These are phyloP conservation scores for Lepilemur ruficaudatus DNA, from an alignment of 2,797 vertebrate species.

Conservation along the genomic window DNA sequence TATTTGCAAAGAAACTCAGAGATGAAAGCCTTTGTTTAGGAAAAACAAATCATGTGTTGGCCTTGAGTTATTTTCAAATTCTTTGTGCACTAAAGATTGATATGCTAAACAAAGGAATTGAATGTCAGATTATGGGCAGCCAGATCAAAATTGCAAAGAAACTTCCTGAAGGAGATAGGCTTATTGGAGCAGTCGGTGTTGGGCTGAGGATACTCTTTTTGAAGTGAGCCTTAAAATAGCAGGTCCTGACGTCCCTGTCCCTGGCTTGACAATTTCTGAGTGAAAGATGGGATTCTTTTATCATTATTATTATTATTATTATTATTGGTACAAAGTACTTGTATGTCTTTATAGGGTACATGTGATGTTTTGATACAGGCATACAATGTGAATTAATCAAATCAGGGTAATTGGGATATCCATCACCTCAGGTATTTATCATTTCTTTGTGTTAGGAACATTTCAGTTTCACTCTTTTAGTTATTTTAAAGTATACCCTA, in stretches of 20 bases:
- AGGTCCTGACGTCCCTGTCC: background rate
- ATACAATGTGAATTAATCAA: no score
- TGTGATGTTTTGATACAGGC: no score
- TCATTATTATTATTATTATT: no score
- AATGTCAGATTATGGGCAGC: background rate
- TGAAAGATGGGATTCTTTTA: background rate
- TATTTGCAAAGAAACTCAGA: conserved; percentile 33
- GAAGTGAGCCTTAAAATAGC: background rate
- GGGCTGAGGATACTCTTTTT: background rate
- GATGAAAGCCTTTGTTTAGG: conserved; percentile 36
- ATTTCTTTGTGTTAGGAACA: no score
- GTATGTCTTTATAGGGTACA: no score
- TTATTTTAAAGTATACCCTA: no score
- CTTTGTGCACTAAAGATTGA: background rate
- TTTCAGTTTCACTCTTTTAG: no score
- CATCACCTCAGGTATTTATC: no score
- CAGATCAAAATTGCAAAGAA: background rate
- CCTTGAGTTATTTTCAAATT: background rate
- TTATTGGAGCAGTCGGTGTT: background rate
- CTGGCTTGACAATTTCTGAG: background rate
- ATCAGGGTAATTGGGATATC: no score
- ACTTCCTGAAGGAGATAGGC: background rate
- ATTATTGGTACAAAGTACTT: no score
- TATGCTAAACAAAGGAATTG: background rate
- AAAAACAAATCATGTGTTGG: background rate